A percentile compares a stretch with the other conserved stretches of the same genome.
These are phyloP conservation scores for Sebastes baramenuke DNA, from an alignment of 2,797 vertebrate genomes.

Conservation along the genomic window DNA sequence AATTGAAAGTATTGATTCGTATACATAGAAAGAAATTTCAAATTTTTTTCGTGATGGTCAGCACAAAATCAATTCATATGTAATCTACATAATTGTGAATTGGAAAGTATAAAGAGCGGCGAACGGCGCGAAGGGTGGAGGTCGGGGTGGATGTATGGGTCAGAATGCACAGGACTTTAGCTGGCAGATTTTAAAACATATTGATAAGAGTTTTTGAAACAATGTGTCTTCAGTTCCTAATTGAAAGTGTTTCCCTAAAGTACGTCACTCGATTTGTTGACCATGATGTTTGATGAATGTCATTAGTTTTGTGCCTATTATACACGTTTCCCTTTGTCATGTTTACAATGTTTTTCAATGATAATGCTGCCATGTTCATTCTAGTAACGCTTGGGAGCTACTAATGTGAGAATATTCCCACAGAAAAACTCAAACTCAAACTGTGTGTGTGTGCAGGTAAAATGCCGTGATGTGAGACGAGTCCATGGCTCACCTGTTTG, in stretches of 20 bases:
- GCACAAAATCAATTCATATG: too few species aligned
- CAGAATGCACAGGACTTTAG: too few species aligned
- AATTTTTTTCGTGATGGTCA: too few species aligned
- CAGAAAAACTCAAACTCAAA: background rate
- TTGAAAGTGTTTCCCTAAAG: too few species aligned
- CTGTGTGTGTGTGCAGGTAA: background rate
- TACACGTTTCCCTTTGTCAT: background rate
- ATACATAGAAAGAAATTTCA: too few species aligned
- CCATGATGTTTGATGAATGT: background rate
- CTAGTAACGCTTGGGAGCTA: background rate
- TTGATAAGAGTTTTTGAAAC: background rate
- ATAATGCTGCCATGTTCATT: background rate
- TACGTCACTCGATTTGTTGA: background rate
- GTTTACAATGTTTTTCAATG: background rate
- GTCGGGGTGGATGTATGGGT: too few species aligned
- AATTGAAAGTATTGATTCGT: too few species aligned
- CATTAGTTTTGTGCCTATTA: background rate
- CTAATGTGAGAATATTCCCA: background rate
- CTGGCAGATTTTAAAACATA: background rate
- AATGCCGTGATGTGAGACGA: background rate
- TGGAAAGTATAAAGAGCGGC: too few species aligned
- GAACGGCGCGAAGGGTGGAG: too few species aligned
- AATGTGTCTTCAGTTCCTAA: background rate
- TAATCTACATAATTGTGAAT: too few species aligned
- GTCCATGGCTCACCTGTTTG: constrained; percentile 87